Evolutionary conservation across 2,113 vertebrate genomes (phyloP).

Genomic region (Sminthopsis crassicaudata): DNA sequence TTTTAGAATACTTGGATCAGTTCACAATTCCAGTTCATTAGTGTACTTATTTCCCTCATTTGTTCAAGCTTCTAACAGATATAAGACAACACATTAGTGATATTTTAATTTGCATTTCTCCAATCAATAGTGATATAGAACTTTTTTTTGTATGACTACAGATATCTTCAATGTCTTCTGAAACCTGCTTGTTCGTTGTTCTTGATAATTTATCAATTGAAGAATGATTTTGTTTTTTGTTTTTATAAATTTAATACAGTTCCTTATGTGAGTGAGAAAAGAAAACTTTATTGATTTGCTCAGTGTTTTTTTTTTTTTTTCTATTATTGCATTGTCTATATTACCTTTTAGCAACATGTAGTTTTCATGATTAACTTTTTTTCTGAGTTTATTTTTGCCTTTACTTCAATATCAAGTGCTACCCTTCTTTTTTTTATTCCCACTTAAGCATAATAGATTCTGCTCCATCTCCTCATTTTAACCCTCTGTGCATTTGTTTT

Average conservation of each 20-base stretch:
- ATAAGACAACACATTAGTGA: neutral
- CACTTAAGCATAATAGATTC: neutral
- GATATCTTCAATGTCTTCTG: neutral
- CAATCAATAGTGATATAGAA: neutral
- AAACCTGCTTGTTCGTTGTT: neutral
- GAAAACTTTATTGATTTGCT: neutral
- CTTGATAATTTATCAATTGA: too few species aligned
- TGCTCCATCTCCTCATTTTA: neutral
- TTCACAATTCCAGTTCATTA: too few species aligned
- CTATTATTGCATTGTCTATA: neutral
- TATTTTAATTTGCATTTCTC: neutral
- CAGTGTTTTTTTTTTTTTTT: neutral
- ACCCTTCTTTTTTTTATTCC: neutral
- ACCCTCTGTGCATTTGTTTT: too few species aligned
- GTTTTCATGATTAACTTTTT: neutral
- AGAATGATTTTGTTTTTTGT: too few species aligned
- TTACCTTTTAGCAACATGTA: neutral
- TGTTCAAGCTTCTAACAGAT: too few species aligned
- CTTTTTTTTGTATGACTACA: too few species aligned
- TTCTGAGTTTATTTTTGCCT: neutral
- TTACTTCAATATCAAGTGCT: neutral
- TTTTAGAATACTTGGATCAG: too few species aligned
- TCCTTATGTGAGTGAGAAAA: neutral
- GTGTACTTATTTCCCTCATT: too few species aligned
- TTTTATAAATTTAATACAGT: neutral